Evolutionary conservation across 2,113 vertebrate species (phyloP), one percentile per base, ranked within the genome.

Genomic region (Psilopsiagon aurifrons): DNA sequence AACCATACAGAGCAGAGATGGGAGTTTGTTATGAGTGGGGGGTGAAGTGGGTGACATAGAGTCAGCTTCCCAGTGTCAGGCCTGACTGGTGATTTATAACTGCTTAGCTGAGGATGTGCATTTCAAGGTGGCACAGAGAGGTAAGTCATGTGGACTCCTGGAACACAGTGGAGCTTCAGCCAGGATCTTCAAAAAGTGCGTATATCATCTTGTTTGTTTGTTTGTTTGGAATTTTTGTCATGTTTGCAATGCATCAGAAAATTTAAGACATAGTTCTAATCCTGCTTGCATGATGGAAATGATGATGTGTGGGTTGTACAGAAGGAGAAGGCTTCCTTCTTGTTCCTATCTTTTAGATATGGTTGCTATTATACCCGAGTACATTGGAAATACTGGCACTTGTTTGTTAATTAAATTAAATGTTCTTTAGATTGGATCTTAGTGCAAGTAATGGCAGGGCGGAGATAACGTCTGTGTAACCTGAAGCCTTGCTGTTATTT

Each of bases 101-200:
- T 81, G 27, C 62, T 59, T 0, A 0, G 51, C 43, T 31, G 39
- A 74, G 5, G 10, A 35, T 68, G 22, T 66, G 18, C 9, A 11
- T 92, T 89, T 92, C 41, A 63, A 75, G 88, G 93, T 33, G n/a
- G 29, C 44, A n/a, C 11, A 17, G n/a, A 96, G 96, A 98, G 98
- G 98, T 98, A 98, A 98, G 98, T 98, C 29, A 1, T 1, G 14
- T 52, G 60, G 35, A 64, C 18, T 24, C 2, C 37, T 39, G 44
- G n/a, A 90, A 64, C 60, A 27, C 17, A n/a, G 15, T 1, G 3
- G 51, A 66, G 54, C 46, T 75, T 77, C 82, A 73, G 24, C 63
- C 39, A 41, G 47, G 76, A 64, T 59, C 96, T 94, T 84, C 91
- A 54, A 83, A 97, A 98, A 90, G 98, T 98, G 75, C 2, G 97